Evolutionary conservation across 1,140 invertebrate genomes (phyloP).

Genomic region (Hycleus cichorii): DNA sequence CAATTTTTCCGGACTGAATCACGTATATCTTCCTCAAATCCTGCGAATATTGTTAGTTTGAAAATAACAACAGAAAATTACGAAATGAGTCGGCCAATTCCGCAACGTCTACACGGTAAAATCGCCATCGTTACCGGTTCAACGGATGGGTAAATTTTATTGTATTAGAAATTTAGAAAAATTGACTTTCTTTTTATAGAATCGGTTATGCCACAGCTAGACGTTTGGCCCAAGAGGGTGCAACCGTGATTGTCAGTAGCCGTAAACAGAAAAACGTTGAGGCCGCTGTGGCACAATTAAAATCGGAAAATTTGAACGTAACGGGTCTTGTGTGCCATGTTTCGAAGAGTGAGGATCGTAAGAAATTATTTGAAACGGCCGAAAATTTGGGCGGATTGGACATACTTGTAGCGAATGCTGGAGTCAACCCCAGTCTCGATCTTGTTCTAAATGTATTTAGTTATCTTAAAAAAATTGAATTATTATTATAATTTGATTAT

Average conservation of each 20-base stretch:
- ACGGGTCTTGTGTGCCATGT: slow-evolving; percentile 83
- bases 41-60: too few relatives aligned
- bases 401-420: slow-evolving; percentile 93
- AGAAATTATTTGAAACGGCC: slow-evolving; percentile 60
- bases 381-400: slow-evolving; percentile 82
- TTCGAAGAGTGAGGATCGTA: slow-evolving; percentile 66
- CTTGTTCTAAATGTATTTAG: slow-evolving; percentile 64
- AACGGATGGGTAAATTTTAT: slow-evolving; percentile 67
- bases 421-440: slow-evolving; percentile 78
- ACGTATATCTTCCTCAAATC: too few relatives aligned
- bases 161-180: not conserved
- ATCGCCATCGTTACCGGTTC: slow-evolving; percentile 89
- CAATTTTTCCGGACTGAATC: too few relatives aligned
- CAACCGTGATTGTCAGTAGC: slow-evolving; percentile 86
- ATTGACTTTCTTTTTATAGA: slow-evolving; percentile 47
- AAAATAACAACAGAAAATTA: too few relatives aligned
- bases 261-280: slow-evolving; percentile 81
- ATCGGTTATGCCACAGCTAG: slow-evolving; percentile 90
- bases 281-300: slow-evolving; percentile 66
- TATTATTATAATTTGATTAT: slow-evolving; percentile 21
- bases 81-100: too few relatives aligned
- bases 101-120: slow-evolving; percentile 52
- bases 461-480: not conserved
- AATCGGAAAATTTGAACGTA: slow-evolving; percentile 56
- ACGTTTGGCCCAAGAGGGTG: slow-evolving; percentile 80